A percentile compares a stretch with the other conserved stretches of the same genome.
Evolutionary conservation across 2,888 invertebrate genomes (phyloP).

Genomic region (Drosophila greeni): DNA sequence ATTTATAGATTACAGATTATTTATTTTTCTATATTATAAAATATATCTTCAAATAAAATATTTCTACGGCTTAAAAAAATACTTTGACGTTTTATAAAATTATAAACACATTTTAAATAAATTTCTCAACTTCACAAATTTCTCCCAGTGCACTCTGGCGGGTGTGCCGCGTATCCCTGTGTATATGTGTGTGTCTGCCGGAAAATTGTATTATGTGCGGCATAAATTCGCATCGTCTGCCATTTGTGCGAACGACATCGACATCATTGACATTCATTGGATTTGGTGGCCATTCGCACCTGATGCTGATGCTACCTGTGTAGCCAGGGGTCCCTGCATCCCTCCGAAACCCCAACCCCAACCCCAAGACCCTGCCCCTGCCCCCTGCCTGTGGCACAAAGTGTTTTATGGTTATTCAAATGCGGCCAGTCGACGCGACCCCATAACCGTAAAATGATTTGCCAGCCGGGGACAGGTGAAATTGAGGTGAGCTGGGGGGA

Average conservation of each 20-base stretch:
- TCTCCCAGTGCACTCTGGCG: not conserved
- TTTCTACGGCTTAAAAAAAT: too few species aligned
- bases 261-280: slow-evolving; percentile 74
- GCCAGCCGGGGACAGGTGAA: slow-evolving; percentile 30
- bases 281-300: slow-evolving; percentile 71
- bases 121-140: too few species aligned
- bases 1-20: too few species aligned
- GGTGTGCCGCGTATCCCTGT: not conserved
- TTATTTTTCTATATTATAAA: too few species aligned
- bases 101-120: too few species aligned
- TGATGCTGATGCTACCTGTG: slow-evolving; percentile 55
- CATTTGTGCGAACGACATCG: slow-evolving; percentile 56
- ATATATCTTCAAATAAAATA: not conserved
- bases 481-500: not conserved
- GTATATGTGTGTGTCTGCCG: slow-evolving; percentile 1
- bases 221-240: slow-evolving; percentile 56
- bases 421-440: slow-evolving; percentile 41
- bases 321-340: not conserved
- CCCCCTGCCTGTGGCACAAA: slow-evolving; percentile 20
- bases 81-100: too few species aligned
- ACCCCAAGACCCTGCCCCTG: not conserved
- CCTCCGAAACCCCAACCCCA: not conserved
- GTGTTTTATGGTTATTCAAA: slow-evolving; percentile 59
- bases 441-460: slow-evolving; percentile 58
- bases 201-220: slow-evolving; percentile 49